Conservation (phyloP, 2,797 vertebrate genomes). For the Brachymystax lenok region DNA sequence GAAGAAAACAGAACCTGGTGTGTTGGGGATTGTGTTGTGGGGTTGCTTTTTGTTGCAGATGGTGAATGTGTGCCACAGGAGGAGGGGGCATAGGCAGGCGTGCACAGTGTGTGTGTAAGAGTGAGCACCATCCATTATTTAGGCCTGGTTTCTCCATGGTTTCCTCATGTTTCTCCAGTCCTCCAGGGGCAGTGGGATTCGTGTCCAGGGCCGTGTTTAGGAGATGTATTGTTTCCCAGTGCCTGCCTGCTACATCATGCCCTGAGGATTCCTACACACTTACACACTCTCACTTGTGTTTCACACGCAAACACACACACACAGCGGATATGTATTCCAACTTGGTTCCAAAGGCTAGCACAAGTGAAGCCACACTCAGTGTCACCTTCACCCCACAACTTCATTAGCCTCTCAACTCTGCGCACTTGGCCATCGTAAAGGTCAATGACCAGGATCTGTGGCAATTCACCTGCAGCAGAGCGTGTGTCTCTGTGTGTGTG, state of each 20-base stretch:
- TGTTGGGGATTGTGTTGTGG: neutral
- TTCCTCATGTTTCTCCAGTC: conserved; percentile 9
- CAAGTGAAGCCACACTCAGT: conserved; percentile 42
- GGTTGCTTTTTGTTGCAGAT: neutral
- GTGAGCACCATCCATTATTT: conserved; percentile 68
- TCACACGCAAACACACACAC: neutral
- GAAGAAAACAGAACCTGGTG: neutral
- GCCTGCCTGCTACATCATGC: conserved; percentile 49
- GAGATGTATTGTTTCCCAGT: conserved; percentile 52
- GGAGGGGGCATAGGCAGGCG: neutral
- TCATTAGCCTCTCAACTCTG: conserved; percentile 74
- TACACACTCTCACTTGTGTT: neutral
- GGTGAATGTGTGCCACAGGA: no score
- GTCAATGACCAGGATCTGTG: conserved; percentile 57
- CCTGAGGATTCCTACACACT: conserved; percentile 10
- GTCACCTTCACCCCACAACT: conserved; percentile 72
- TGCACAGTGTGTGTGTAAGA: conserved; percentile 41
- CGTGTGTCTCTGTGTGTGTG: conserved; percentile 22
- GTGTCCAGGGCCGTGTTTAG: conserved; percentile 24
- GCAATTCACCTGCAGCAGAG: no score
- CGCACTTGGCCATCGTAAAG: conserved; percentile 62
- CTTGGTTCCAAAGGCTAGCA: conserved; percentile 34
- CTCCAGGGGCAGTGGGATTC: conserved; percentile 13
- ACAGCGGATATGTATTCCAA: conserved; percentile 34
- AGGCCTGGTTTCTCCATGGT: conserved; percentile 44